These are phyloP conservation scores for Promerops cafer DNA, from an alignment of 2,113 vertebrate genomes.

Conservation along the genomic window DNA sequence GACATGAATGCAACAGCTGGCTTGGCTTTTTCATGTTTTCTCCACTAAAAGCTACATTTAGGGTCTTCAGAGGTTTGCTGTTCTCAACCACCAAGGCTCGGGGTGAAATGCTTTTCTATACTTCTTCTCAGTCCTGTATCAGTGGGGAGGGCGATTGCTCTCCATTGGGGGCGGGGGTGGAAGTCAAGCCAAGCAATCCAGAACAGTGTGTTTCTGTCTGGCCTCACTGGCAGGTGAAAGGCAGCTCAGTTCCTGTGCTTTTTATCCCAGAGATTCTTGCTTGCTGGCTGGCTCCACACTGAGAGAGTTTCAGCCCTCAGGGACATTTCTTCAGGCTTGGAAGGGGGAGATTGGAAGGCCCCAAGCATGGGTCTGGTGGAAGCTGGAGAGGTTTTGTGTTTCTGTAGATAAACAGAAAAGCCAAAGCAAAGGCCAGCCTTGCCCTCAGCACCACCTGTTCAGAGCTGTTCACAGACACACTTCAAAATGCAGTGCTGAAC, in stretches of 20 bases:
- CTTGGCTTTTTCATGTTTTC: not conserved
- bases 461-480: not conserved
- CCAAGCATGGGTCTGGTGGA: not conserved
- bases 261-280: not conserved
- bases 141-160: not conserved
- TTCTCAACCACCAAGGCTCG: not conserved
- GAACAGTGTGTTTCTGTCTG: constrained; percentile 5
- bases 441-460: not conserved
- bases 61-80: not conserved
- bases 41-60: not conserved
- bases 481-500: not conserved
- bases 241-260: constrained; percentile 2
- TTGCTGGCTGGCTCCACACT: not conserved
- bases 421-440: not conserved
- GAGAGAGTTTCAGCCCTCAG: not conserved
- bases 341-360: not conserved
- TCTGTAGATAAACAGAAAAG: not conserved
- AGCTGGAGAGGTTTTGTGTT: not conserved
- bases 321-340: not conserved
- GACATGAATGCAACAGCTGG: not conserved
- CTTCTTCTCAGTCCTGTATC: not conserved
- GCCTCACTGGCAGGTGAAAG: constrained; percentile 6
- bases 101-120: not conserved
- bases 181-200: not conserved
- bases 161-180: fast-evolving